Conservation (phyloP, 1,140 invertebrate genomes). For the Oryctes rhinoceros region DNA sequence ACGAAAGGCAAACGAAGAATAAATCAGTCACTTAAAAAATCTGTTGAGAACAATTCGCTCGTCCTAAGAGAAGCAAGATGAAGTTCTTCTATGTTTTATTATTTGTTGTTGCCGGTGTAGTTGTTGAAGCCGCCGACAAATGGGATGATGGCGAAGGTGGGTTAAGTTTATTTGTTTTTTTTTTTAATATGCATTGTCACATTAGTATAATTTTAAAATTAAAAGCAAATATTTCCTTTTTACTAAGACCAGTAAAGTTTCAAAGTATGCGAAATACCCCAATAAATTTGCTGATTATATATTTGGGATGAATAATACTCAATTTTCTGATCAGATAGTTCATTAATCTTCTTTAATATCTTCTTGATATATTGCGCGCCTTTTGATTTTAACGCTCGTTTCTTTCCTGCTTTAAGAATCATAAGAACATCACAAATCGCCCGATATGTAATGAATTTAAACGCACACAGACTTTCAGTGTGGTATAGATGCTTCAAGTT, state of each 20-base stretch:
- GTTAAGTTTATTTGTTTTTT: not conserved
- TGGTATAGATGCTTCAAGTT: conserved; percentile 72
- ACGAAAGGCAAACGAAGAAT: not conserved
- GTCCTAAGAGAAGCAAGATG: not conserved
- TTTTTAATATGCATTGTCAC: not conserved
- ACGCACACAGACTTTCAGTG: conserved; percentile 73
- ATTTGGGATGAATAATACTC: no score
- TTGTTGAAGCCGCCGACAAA: not conserved
- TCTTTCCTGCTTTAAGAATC: no score
- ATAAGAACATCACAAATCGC: no score
- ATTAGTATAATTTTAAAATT: no score
- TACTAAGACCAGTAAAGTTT: no score
- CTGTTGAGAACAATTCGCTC: not conserved
- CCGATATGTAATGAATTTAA: conserved; percentile 55
- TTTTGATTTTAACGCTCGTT: no score
- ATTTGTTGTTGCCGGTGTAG: conserved; percentile 11
- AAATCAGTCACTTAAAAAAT: not conserved
- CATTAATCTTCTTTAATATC: no score
- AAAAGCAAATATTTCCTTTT: no score
- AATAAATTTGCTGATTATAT: no score
- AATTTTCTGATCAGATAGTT: no score
- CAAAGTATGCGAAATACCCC: no score
- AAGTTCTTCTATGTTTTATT: not conserved
- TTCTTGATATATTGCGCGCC: no score
- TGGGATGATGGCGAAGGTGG: not conserved